Evolutionary conservation across 1,140 invertebrate genomes (phyloP).

Genomic region (Eubasilissa regina): DNA sequence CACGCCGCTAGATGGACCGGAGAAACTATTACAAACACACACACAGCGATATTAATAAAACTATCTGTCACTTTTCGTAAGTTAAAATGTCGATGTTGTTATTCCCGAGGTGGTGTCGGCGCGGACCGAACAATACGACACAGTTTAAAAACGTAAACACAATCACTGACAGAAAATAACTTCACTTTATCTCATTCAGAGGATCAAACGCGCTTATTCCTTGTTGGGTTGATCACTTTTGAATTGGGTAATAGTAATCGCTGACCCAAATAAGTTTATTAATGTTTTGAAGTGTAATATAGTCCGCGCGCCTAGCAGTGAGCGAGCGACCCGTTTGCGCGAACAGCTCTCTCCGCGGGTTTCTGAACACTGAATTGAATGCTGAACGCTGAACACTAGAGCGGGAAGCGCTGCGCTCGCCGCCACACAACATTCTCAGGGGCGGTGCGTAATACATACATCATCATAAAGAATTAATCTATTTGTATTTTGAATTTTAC

Average conservation of each 20-base stretch:
- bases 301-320: slow-evolving; percentile 31
- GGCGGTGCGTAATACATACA: not conserved
- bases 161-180: slow-evolving; percentile 6
- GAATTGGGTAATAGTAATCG: slow-evolving; percentile 28
- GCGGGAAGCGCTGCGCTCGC: not conserved
- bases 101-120: slow-evolving; percentile 7
- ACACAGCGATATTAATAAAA: not conserved
- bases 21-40: slow-evolving; percentile 8
- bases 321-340: not conserved
- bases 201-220: not conserved
- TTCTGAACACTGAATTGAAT: slow-evolving; percentile 39
- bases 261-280: slow-evolving; percentile 50
- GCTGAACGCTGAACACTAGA: not conserved
- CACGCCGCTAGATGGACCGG: not conserved
- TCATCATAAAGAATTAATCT: not conserved
- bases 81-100: slow-evolving; percentile 34
- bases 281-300: slow-evolving; percentile 38
- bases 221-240: slow-evolving; percentile 8
- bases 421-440: slow-evolving; percentile 31
- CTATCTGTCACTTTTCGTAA: slow-evolving; percentile 13
- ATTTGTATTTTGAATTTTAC: slow-evolving; percentile 7
- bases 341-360: not conserved
- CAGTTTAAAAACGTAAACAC: slow-evolving; percentile 46
- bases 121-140: slow-evolving; percentile 30
- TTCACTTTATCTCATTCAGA: not conserved